A percentile compares a stretch with the other conserved stretches of the same genome.
Conservation (phyloP, 2,797 vertebrate species). For the Anguilla anguilla region DNA sequence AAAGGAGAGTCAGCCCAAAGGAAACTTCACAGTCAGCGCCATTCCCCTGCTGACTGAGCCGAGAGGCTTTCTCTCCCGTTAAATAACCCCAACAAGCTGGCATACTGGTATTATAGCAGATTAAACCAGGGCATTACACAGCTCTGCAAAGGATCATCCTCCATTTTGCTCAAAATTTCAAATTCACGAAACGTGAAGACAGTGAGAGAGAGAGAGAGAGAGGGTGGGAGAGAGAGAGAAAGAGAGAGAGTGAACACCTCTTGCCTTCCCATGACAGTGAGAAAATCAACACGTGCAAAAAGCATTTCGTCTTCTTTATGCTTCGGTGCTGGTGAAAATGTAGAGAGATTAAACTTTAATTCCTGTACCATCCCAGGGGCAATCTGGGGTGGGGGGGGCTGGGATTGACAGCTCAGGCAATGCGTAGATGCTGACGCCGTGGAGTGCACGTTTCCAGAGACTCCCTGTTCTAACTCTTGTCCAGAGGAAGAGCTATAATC, state of each 20-base stretch:
- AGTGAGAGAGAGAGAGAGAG: not conserved
- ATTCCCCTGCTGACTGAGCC: not conserved
- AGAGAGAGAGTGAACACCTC: conserved; percentile 4
- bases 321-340: conserved; percentile 22
- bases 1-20: conserved; percentile 2
- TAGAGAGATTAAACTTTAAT: conserved; percentile 32
- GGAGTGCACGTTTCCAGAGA: not conserved
- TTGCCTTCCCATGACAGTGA: not conserved
- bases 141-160: conserved; percentile 13
- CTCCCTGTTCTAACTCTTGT: not conserved
- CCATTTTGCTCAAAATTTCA: conserved; percentile 23
- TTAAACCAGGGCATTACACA: conserved; percentile 15
- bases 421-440: not conserved
- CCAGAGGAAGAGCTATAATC: not conserved
- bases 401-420: not conserved
- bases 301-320: conserved; percentile 20
- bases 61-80: conserved; percentile 15
- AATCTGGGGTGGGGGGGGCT: not conserved
- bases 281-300: conserved; percentile 20
- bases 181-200: not conserved
- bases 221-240: not conserved
- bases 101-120: conserved; percentile 18
- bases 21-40: not conserved
- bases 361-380: conserved; percentile 23
- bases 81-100: conserved; percentile 20